Evolutionary conservation across 2,113 vertebrate species (phyloP).

Genomic region (Theristicus caerulescens): DNA sequence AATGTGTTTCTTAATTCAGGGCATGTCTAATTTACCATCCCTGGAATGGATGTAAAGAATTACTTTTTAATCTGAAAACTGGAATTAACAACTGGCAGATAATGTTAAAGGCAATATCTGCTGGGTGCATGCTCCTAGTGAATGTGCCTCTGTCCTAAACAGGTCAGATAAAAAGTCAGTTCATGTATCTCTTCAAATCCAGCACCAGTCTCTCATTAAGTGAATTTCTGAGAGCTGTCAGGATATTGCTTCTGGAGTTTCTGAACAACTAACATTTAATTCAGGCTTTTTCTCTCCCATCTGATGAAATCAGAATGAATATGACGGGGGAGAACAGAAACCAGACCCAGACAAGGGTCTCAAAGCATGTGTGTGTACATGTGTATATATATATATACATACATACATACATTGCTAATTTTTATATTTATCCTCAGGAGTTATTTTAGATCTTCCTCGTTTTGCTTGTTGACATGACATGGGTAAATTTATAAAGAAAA

Average conservation of each 20-base stretch:
- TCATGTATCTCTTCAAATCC: not conserved
- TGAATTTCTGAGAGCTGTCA: not conserved
- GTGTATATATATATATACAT: not conserved
- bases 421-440: not conserved
- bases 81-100: not conserved
- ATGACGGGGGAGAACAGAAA: not conserved
- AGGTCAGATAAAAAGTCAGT: not conserved
- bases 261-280: not conserved
- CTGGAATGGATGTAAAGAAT: not conserved
- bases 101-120: not conserved
- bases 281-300: not conserved
- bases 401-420: not conserved
- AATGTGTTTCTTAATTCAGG: rapidly evolving
- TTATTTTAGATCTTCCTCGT: not conserved
- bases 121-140: not conserved
- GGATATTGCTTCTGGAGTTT: not conserved
- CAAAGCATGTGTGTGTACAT: not conserved
- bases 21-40: not conserved
- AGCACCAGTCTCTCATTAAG: not conserved
- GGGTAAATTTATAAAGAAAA: not conserved
- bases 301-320: not conserved
- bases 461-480: not conserved
- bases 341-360: not conserved
- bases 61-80: not conserved
- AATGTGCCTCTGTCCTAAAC: not conserved